phyloP scores from a whole-genome alignment of 2,888 invertebrate species.

The Podabrus alpinus region DNA sequence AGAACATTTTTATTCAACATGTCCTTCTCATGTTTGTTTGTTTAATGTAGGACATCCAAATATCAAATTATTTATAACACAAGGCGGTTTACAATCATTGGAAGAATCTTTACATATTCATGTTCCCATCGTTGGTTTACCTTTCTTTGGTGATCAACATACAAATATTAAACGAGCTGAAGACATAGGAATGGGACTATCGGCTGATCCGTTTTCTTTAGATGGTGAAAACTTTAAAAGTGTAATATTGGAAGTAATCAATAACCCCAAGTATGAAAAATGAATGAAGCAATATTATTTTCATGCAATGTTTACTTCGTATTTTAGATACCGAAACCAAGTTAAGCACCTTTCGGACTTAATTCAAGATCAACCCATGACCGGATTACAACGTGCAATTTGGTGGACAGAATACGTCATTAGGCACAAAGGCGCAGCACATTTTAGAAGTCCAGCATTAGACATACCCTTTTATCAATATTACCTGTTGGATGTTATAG shows the following conservation, averaged over 20 bases:
- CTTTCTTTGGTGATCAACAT: background rate
- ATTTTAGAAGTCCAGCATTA: background rate
- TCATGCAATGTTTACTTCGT: too few species aligned
- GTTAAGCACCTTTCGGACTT: background rate
- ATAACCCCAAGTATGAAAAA: background rate
- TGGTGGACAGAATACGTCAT: background rate
- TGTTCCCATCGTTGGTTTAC: background rate
- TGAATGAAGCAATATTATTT: too few species aligned
- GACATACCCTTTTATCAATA: background rate
- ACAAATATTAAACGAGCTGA: background rate
- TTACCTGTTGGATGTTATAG: background rate
- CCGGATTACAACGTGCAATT: background rate
- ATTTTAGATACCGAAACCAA: background rate
- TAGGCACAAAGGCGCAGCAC: background rate
- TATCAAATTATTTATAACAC: background rate
- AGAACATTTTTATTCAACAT: slow-evolving; percentile 12
- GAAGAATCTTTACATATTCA: background rate
- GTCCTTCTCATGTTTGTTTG: background rate
- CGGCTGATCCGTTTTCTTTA: background rate
- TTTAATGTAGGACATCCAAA: background rate
- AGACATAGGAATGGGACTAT: background rate
- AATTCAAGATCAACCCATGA: background rate
- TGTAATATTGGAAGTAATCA: background rate
- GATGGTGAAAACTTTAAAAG: background rate
- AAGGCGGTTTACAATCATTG: background rate